These are phyloP conservation scores for Sinohyriopsis cumingii DNA, from an alignment of 2,888 invertebrate species.

Conservation along the genomic window DNA sequence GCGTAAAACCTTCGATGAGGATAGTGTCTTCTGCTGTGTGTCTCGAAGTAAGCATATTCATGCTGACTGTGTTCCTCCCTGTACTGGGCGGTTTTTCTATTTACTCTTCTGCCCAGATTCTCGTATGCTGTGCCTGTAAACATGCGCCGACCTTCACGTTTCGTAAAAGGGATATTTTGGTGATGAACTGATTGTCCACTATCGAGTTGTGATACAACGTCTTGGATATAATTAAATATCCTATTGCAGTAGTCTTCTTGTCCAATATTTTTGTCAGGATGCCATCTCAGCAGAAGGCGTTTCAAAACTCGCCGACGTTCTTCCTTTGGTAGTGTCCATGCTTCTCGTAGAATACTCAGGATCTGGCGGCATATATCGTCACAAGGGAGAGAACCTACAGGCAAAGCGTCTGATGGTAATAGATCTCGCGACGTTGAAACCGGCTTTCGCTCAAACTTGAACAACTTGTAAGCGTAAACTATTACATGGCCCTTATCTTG, in stretches of 20 bases:
- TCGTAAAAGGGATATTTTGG: no score
- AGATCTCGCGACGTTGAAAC: no score
- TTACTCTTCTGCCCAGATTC: no score
- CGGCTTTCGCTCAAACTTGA: conserved; percentile 2
- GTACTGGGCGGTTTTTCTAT: no score
- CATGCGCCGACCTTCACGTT: no score
- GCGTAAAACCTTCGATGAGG: no score
- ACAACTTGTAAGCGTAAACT: conserved; percentile 7
- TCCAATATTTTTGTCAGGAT: conserved; percentile 48
- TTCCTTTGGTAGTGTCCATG: conserved; percentile 22
- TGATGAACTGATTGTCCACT: conserved; percentile 18
- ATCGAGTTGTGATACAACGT: conserved; percentile 30
- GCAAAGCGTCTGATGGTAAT: no score
- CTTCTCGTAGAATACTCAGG: conserved; percentile 20
- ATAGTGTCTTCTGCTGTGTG: no score
- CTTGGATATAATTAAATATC: conserved; percentile 38
- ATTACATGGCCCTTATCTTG: not conserved
- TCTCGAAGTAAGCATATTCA: no score
- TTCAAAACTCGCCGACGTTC: conserved; percentile 33
- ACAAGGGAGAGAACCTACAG: no score
- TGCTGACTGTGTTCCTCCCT: no score
- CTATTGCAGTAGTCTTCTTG: conserved; percentile 30
- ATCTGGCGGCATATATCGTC: no score
- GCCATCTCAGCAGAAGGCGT: conserved; percentile 43
- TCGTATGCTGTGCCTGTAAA: conserved; percentile 6